phyloP scores from a whole-genome alignment of 2,113 vertebrate genomes.

The Rhinolophus sinicus region DNA sequence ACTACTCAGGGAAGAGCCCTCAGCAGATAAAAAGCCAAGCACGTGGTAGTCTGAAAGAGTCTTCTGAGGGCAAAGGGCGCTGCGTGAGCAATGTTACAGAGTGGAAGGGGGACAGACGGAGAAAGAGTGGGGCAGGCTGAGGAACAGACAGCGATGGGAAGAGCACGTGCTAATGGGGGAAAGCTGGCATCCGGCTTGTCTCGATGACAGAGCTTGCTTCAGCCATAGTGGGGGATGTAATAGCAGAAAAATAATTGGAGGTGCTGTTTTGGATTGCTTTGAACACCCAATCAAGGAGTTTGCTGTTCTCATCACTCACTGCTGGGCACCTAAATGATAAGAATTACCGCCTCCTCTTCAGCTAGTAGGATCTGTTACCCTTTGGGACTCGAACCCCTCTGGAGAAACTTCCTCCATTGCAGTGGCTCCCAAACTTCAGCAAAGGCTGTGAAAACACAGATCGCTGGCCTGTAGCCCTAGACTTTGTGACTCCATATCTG shows the following conservation, averaged over 20 bases:
- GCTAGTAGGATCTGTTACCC: neutral
- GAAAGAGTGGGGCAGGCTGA: no score
- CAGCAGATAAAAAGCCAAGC: neutral
- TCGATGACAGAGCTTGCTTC: fast-evolving
- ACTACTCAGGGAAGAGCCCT: neutral
- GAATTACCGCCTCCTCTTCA: neutral
- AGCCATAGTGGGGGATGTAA: fast-evolving
- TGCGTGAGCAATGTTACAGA: neutral
- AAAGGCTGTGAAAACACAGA: neutral
- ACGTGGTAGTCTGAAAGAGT: neutral
- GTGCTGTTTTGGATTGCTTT: no score
- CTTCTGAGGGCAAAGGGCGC: neutral
- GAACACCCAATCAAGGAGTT: neutral
- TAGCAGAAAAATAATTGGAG: neutral
- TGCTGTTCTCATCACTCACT: fast-evolving
- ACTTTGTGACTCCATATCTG: neutral
- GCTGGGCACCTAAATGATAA: neutral
- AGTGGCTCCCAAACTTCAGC: neutral
- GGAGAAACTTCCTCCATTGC: neutral
- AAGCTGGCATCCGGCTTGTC: neutral
- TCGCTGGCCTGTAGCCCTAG: neutral
- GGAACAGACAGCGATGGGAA: neutral
- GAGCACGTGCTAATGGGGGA: neutral
- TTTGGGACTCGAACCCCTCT: neutral
- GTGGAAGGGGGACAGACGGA: no score